These are phyloP conservation scores for Beaufortia kweichowensis DNA, from an alignment of 2,113 vertebrate species.

Conservation along the genomic window DNA sequence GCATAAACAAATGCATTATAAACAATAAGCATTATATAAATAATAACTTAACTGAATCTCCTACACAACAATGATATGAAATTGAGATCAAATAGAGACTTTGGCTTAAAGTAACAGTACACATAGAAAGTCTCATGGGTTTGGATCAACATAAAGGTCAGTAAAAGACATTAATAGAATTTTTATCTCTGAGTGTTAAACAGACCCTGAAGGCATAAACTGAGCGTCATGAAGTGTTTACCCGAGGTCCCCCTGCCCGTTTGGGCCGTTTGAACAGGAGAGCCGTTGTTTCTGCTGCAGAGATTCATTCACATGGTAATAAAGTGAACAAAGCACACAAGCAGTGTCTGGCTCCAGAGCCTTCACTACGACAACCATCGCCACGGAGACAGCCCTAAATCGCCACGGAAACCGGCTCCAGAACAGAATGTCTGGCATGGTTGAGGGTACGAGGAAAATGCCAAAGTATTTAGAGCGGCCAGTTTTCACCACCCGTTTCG, in stretches of 20 bases:
- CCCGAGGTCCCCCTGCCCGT: not conserved
- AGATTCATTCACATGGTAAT: constrained; percentile 77
- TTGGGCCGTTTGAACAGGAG: constrained; percentile 65
- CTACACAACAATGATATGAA: too few relatives aligned
- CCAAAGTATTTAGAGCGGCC: constrained; percentile 58
- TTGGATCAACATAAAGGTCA: too few relatives aligned
- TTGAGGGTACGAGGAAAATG: constrained; percentile 65
- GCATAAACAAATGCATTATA: too few relatives aligned
- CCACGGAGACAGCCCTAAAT: constrained; percentile 72
- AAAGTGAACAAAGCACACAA: constrained; percentile 65
- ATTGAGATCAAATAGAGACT: too few relatives aligned
- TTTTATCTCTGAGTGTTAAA: not conserved
- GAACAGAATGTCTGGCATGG: constrained; percentile 69
- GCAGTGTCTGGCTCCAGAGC: constrained; percentile 69
- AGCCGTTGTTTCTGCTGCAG: constrained; percentile 68
- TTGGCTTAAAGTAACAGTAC: too few relatives aligned
- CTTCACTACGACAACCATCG: constrained; percentile 66
- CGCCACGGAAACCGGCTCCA: constrained; percentile 72
- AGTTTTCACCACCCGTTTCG: constrained; percentile 3
- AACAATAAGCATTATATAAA: too few relatives aligned
- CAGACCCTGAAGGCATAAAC: constrained; percentile 15
- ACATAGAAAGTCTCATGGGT: too few relatives aligned
- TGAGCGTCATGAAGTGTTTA: constrained; percentile 30
- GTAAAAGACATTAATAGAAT: too few relatives aligned
- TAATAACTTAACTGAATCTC: too few relatives aligned